Conservation (phyloP, 37 sponge, comb jelly and placozoan species). For the Beroe ovata region DNA sequence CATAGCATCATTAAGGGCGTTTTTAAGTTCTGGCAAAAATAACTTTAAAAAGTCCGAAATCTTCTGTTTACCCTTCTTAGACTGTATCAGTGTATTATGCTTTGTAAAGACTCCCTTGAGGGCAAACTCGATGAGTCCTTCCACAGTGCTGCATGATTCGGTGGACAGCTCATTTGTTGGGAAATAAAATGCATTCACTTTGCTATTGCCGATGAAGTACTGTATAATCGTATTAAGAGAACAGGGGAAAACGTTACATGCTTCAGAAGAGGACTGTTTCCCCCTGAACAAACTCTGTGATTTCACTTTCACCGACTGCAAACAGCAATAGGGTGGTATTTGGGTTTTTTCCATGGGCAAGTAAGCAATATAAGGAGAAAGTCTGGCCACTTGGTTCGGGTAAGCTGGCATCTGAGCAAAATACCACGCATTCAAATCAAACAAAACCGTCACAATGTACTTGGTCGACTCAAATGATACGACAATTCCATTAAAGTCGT, state of each 20-base stretch:
- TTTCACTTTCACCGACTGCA: conserved; percentile 41
- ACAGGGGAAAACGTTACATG: conserved; percentile 57
- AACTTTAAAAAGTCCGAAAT: not conserved
- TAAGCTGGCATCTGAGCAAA: conserved; percentile 45
- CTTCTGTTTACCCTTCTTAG: conserved; percentile 5
- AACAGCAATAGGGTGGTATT: conserved; percentile 36
- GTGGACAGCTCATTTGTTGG: conserved; percentile 6
- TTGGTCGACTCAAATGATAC: conserved; percentile 28
- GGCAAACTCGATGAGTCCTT: conserved; percentile 1
- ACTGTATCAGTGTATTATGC: conserved; percentile 39
- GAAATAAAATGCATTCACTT: conserved; percentile 14
- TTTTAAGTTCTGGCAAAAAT: conserved; percentile 46
- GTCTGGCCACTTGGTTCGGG: conserved; percentile 48
- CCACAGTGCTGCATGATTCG: not conserved
- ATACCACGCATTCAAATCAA: conserved; percentile 61
- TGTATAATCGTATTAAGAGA: conserved; percentile 18
- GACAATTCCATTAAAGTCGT: conserved; percentile 45
- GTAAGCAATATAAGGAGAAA: conserved; percentile 38
- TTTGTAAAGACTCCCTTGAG: conserved; percentile 39
- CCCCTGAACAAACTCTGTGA: conserved; percentile 45
- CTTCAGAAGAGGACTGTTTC: conserved; percentile 44
- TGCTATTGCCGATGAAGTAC: conserved; percentile 46
- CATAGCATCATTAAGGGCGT: conserved; percentile 29
- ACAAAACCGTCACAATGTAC: conserved; percentile 26
- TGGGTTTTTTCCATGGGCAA: conserved; percentile 25